Evolutionary conservation across 2,113 vertebrate genomes (phyloP).

Genomic region (Phaetusa simplex): DNA sequence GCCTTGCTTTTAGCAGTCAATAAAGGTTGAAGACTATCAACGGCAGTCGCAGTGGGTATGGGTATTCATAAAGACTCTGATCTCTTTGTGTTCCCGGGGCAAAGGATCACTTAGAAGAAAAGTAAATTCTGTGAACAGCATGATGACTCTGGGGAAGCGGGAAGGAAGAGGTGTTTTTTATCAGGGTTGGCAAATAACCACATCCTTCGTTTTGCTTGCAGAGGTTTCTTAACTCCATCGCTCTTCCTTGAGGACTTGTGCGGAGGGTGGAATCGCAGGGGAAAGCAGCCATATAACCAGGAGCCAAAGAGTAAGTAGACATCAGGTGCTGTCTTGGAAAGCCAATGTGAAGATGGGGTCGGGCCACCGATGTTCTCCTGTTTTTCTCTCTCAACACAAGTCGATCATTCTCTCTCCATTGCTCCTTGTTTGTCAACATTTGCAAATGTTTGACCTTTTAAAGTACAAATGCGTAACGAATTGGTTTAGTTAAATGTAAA

Average conservation of each 20-base stretch:
- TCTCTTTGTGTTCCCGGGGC: not conserved
- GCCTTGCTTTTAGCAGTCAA: not conserved
- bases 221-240: not conserved
- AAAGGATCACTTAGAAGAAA: not conserved
- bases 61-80: not conserved
- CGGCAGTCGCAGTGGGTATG: not conserved
- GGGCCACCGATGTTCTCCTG: not conserved
- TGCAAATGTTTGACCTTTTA: not conserved
- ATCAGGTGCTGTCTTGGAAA: not conserved
- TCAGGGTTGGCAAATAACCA: not conserved
- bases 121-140: not conserved
- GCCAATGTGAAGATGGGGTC: not conserved
- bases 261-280: not conserved
- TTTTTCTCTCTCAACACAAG: not conserved
- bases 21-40: not conserved
- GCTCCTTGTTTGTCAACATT: not conserved
- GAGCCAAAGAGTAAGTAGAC: not conserved
- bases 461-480: not conserved
- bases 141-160: not conserved
- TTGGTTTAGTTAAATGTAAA: not conserved
- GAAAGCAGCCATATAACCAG: accelerated
- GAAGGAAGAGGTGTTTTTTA: not conserved
- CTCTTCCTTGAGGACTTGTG: not conserved
- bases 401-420: not conserved
- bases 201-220: not conserved